Conservation (phyloP, 2,113 vertebrate species). For the Acinonyx jubatus region DNA sequence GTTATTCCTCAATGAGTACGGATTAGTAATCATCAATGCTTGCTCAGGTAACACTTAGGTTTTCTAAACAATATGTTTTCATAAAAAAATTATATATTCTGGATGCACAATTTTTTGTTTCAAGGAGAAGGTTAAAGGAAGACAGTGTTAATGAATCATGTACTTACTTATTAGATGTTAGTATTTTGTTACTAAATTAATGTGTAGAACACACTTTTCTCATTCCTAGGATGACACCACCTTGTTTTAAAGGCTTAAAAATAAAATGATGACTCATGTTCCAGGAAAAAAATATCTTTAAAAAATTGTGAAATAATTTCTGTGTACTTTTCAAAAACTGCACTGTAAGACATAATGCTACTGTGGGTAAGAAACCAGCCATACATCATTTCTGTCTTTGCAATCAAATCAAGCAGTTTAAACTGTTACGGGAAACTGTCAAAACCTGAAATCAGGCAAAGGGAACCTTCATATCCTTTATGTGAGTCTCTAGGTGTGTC, state of each 20-base stretch:
- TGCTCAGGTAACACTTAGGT: background rate
- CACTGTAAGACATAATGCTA: background rate
- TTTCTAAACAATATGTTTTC: background rate
- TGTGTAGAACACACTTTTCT: background rate
- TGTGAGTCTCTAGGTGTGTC: background rate
- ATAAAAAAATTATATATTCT: background rate
- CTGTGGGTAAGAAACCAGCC: background rate
- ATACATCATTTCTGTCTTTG: background rate
- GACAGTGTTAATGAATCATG: background rate
- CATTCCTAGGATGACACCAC: background rate
- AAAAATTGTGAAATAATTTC: background rate
- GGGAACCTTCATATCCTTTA: background rate
- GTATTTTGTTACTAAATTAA: background rate
- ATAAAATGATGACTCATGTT: background rate
- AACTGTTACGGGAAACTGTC: background rate
- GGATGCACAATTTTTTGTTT: background rate
- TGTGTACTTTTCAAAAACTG: background rate
- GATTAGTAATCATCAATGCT: background rate
- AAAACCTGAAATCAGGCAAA: background rate
- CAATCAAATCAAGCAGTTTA: background rate
- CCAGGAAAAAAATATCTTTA: background rate
- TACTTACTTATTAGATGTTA: background rate
- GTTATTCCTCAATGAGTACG: background rate
- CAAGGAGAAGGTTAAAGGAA: background rate
- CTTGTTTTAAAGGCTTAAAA: background rate